These are phyloP conservation scores for Esox lucius DNA, from an alignment of 2,797 vertebrate species.

Conservation along the genomic window DNA sequence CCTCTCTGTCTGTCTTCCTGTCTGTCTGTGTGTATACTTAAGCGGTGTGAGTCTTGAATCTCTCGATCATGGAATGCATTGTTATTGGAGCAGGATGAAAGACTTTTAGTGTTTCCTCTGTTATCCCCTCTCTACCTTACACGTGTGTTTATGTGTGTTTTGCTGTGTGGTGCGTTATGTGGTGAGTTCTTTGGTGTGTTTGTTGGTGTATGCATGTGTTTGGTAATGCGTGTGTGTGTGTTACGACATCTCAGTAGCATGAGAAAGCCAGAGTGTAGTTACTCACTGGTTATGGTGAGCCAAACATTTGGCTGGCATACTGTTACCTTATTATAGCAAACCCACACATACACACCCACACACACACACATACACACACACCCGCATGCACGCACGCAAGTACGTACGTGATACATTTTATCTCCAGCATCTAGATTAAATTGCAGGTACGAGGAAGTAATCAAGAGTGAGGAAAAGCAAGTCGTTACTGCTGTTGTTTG, in stretches of 20 bases:
- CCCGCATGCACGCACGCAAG: too few species aligned
- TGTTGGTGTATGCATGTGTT: slow-evolving; percentile 17
- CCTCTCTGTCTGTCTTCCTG: too few species aligned
- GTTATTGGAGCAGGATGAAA: slow-evolving; percentile 39
- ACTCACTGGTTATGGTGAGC: slow-evolving; percentile 19
- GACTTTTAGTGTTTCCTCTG: slow-evolving; percentile 10
- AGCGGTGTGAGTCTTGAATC: too few species aligned
- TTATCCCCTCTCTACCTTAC: too few species aligned
- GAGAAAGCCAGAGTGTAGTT: slow-evolving; percentile 13
- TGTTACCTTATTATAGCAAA: slow-evolving; percentile 31
- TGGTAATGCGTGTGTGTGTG: background rate
- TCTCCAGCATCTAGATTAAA: slow-evolving; percentile 36
- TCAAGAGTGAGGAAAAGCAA: slow-evolving; percentile 24
- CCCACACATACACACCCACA: background rate
- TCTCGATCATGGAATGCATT: too few species aligned
- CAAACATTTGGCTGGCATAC: slow-evolving; percentile 25
- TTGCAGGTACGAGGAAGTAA: slow-evolving; percentile 44
- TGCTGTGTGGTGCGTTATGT: too few species aligned
- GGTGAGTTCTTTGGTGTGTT: background rate
- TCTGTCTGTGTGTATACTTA: too few species aligned
- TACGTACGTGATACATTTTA: background rate
- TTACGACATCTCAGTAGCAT: slow-evolving; percentile 7
- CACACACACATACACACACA: background rate
- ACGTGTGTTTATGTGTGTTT: background rate
- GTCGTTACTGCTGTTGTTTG: slow-evolving; percentile 21